These are phyloP conservation scores for Bothrops jararaca DNA, from an alignment of 2,113 vertebrate species.

Conservation along the genomic window DNA sequence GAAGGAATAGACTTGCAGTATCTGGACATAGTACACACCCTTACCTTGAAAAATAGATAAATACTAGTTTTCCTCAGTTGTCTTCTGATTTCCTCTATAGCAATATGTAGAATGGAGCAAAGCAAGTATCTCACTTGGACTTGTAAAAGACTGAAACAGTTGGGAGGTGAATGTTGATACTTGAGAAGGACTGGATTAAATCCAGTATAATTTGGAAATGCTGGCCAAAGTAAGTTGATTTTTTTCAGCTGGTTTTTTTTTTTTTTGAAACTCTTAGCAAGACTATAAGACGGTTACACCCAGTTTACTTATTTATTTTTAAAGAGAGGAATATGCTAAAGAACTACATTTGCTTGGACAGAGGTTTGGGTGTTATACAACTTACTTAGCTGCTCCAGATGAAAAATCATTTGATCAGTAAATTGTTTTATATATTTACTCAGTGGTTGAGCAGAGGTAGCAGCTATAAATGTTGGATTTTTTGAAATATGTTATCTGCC, in stretches of 20 bases:
- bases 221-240: conserved; percentile 49
- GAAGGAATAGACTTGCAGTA: not conserved
- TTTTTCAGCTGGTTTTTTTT: conserved; percentile 42
- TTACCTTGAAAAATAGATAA: not conserved
- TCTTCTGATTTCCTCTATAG: conserved; percentile 32
- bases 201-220: conserved; percentile 50
- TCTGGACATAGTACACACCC: not conserved
- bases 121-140: conserved; percentile 27
- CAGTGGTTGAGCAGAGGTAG: too few relatives aligned
- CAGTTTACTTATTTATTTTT: conserved; percentile 25
- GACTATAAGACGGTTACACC: conserved; percentile 47
- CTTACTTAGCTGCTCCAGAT: not conserved
- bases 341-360: conserved; percentile 17
- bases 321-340: conserved; percentile 35
- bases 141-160: conserved; percentile 49
- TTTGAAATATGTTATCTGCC: conserved; percentile 15
- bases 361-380: not conserved
- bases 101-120: conserved; percentile 30
- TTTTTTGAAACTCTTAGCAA: conserved; percentile 34
- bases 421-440: not conserved
- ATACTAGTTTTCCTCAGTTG: conserved; percentile 34
- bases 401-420: conserved; percentile 22
- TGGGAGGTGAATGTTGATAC: conserved; percentile 36
- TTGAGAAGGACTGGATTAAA: conserved; percentile 41
- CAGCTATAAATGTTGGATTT: not conserved